Evolutionary conservation across 2,888 invertebrate genomes (phyloP).

Genomic region (Zele albiditarsus): DNA sequence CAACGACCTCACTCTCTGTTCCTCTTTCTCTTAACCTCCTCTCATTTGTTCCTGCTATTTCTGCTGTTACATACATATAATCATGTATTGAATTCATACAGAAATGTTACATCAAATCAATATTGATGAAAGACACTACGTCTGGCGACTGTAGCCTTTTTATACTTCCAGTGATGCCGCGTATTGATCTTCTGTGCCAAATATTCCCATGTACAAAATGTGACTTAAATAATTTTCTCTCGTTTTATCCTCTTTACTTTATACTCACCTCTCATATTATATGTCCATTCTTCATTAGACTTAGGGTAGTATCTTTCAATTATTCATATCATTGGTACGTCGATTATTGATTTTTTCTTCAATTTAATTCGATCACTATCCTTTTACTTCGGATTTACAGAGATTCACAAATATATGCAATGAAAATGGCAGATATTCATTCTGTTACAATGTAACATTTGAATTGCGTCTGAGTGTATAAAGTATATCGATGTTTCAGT

Average conservation of each 20-base stretch:
- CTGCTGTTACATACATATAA: background rate
- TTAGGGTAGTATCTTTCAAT: background rate
- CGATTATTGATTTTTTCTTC: no score
- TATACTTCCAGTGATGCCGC: background rate
- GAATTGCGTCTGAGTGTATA: no score
- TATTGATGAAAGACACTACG: background rate
- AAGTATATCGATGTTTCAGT: no score
- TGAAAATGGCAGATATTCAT: no score
- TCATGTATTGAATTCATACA: background rate
- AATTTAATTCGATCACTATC: no score
- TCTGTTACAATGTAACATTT: no score
- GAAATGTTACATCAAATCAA: background rate
- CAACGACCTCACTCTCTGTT: background rate
- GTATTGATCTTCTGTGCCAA: background rate
- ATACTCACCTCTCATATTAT: no score
- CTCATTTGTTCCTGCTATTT: background rate
- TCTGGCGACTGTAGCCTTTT: background rate
- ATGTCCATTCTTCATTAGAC: no score
- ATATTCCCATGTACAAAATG: background rate
- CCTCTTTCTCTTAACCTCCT: background rate
- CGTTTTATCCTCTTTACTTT: background rate
- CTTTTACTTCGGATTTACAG: no score
- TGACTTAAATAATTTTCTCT: background rate
- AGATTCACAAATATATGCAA: no score
- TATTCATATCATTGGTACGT: slow-evolving; percentile 5